Conservation (phyloP, 2,113 vertebrate genomes). For the Malaclemys terrapin region DNA sequence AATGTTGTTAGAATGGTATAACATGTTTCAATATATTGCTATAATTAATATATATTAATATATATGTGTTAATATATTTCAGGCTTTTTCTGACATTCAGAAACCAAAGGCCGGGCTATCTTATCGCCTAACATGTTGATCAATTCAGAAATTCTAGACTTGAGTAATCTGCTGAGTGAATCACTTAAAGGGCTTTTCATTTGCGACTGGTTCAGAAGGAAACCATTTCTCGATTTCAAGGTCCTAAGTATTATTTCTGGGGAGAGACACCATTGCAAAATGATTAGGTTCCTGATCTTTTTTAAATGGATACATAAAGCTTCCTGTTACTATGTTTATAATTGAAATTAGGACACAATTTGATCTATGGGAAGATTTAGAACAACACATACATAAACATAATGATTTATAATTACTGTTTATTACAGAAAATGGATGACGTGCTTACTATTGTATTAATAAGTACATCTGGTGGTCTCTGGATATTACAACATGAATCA, state of each 20-base stretch:
- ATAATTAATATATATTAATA: neutral
- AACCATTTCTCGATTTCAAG: neutral
- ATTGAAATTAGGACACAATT: neutral
- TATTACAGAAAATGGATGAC: neutral
- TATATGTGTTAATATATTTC: neutral
- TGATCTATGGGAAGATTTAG: neutral
- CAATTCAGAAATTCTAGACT: conserved; percentile 6
- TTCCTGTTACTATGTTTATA: neutral
- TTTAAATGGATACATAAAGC: neutral
- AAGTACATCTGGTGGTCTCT: neutral
- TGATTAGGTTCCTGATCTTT: neutral
- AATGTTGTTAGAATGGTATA: neutral
- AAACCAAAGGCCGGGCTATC: neutral
- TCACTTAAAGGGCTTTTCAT: accelerated
- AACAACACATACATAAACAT: neutral
- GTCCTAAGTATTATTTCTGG: neutral
- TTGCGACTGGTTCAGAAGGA: neutral
- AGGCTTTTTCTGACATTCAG: neutral
- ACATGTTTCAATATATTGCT: neutral
- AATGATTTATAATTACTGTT: neutral
- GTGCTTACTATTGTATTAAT: neutral
- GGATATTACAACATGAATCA: neutral
- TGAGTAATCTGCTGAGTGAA: neutral
- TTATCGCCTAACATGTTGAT: neutral
- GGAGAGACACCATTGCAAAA: neutral